These are phyloP conservation scores for Geopemphigus sp. DNA, from an alignment of 1,140 invertebrate species.

Conservation along the genomic window DNA sequence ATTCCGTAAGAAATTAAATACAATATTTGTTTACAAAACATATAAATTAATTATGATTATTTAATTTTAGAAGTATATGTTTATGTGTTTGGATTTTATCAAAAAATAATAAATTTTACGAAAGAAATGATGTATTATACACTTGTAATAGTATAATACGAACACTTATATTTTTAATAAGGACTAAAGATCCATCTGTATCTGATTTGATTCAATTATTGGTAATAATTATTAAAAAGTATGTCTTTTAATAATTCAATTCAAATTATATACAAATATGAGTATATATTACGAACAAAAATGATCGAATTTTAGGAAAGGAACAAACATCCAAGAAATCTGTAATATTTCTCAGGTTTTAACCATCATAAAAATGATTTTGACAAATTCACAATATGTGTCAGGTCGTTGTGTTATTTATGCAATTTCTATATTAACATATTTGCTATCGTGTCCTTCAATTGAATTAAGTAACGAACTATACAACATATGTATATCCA, in stretches of 20 bases:
- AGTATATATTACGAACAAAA: neutral
- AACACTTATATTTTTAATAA: slow-evolving; percentile 42
- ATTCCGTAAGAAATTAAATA: slow-evolving; percentile 13
- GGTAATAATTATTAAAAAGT: slow-evolving; percentile 45
- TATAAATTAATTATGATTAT: neutral
- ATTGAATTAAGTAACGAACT: slow-evolving; percentile 25
- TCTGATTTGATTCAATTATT: slow-evolving; percentile 41
- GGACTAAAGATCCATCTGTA: neutral
- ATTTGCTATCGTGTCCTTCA: slow-evolving; percentile 27
- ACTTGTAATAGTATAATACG: slow-evolving; percentile 35
- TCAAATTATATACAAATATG: neutral
- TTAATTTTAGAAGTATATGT: slow-evolving; percentile 35
- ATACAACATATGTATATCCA: slow-evolving; percentile 1
- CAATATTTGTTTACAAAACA: neutral
- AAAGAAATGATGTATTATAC: slow-evolving; percentile 37
- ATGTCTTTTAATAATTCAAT: neutral
- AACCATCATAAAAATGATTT: slow-evolving; percentile 34
- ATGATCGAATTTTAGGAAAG: slow-evolving; percentile 9
- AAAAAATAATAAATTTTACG: slow-evolving; percentile 32
- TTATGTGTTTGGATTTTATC: slow-evolving; percentile 43
- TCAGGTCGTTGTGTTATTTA: neutral
- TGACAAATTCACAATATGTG: slow-evolving; percentile 9
- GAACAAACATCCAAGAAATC: neutral
- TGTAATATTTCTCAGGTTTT: slow-evolving; percentile 36
- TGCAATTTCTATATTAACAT: slow-evolving; percentile 14